phyloP scores from a whole-genome alignment of 2,797 vertebrate genomes.

The Manis pentadactyla region DNA sequence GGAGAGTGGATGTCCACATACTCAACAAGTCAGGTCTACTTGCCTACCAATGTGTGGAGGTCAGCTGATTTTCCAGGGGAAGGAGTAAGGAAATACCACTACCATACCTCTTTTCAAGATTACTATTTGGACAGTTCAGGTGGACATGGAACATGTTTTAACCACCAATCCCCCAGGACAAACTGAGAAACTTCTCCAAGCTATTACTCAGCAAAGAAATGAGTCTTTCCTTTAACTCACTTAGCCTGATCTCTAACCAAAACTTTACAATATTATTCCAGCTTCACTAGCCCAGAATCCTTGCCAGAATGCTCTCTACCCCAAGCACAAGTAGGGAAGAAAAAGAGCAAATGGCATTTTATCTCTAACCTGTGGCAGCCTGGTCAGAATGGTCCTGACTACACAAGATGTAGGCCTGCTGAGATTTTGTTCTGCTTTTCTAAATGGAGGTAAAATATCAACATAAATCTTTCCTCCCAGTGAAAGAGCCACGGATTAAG shows the following conservation, averaged over 20 bases:
- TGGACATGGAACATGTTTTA: neutral
- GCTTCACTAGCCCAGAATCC: neutral
- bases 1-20: neutral
- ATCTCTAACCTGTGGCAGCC: constrained; percentile 18
- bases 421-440: constrained; percentile 71
- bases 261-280: neutral
- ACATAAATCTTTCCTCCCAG: constrained; percentile 70
- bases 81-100: neutral
- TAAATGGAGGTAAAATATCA: neutral
- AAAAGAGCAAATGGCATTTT: neutral
- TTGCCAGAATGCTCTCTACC: neutral
- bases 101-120: neutral
- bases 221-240: neutral
- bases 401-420: constrained; percentile 36
- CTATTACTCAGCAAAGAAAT: neutral
- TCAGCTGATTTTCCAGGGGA: neutral
- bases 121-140: constrained; percentile 32
- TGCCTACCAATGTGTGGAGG: neutral
- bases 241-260: constrained; percentile 13
- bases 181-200: constrained; percentile 37
- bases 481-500: constrained; percentile 53
- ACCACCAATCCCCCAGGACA: constrained; percentile 11
- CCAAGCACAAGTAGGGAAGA: neutral
- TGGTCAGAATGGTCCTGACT: neutral
- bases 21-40: neutral